Evolutionary conservation across 2,797 vertebrate genomes (phyloP), one percentile per base, ranked within the genome.

Genomic region (Trachurus trachurus): DNA sequence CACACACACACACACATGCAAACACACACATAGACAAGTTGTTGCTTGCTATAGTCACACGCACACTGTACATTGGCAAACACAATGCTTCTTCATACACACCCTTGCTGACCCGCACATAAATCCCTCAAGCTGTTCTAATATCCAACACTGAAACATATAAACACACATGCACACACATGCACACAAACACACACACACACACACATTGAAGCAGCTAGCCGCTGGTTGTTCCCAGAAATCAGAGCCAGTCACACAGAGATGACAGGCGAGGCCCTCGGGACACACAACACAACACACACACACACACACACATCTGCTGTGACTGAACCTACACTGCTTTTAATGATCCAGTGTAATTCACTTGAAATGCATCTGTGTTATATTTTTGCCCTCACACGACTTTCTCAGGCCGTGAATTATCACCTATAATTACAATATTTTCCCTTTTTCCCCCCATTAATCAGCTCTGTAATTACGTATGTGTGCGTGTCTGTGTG

Each of bases 201-300:
- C 58, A 16, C 29, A 50, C 22, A 45, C 42, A 60, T 40, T 59
- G 19, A 72, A 39, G 72, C 22, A 53, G 58, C 59, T 26, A 44
- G 75, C 56, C 39, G 52, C 49, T 2, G 31, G 61, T 68, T 77
- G 71, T 78, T 88, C 78, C 56, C 52, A 79, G 83, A 84, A 88
- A 79, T 78, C 67, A 81, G 69, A 78, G 31, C 15, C 74, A 78
- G 77, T 85, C 83, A 86, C 83, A 65, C 39, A 63, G 57, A 60
- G 60, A 76, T 81, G 87, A 89, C 78, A 80, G 80, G 6, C 2
- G 15, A 75, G 53, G 62, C 67, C 80, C 80, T 67, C 15, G 22
- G 73, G 86, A 86, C 72, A 83, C 81, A 84, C 78, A 84, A 86
- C 89, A 34, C 31, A 34, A 34, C 31, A 34, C 31, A 34, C 31